Percentiles rank a stretch among this genome's conserved stretches.
These are phyloP conservation scores for Luscinia luscinia DNA, from an alignment of 2,797 vertebrate genomes.

Conservation along the genomic window DNA sequence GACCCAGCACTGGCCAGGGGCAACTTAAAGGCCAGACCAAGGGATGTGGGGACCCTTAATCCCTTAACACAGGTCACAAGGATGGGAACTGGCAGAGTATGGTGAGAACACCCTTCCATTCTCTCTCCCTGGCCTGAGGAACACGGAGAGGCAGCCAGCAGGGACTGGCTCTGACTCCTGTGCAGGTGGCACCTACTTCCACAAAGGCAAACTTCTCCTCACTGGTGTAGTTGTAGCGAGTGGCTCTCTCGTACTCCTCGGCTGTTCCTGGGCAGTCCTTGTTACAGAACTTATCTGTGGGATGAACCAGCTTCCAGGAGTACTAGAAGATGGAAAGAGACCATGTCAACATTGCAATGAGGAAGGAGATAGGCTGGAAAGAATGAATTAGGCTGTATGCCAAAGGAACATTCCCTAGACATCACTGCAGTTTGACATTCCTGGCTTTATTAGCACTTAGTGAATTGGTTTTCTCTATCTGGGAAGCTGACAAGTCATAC, in stretches of 20 bases:
- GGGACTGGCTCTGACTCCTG: not conserved
- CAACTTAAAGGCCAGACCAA: not conserved
- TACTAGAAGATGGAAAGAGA: conserved; percentile 80
- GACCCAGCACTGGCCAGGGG: not conserved
- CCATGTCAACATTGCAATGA: not conserved
- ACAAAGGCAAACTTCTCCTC: conserved; percentile 99
- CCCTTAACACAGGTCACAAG: not conserved
- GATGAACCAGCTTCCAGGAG: conserved; percentile 98
- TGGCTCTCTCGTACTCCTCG: conserved; percentile 96
- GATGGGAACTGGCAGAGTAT: not conserved
- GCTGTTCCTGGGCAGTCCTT: conserved; percentile 98
- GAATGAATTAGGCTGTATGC: not conserved
- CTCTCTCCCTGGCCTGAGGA: not conserved
- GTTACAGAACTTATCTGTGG: conserved; percentile 99
- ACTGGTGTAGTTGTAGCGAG: conserved; percentile 98
- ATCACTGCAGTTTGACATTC: not conserved
- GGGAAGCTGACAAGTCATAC: not conserved
- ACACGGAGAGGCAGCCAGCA: not conserved
- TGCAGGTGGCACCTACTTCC: conserved; percentile 80
- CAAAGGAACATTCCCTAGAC: not conserved
- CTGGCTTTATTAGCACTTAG: not conserved
- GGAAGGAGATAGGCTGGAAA: not conserved
- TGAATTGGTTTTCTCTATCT: not conserved
- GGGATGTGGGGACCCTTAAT: not conserved
- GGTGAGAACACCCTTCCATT: not conserved